Evolutionary conservation across 1,140 invertebrate genomes (phyloP).

Genomic region (Samia ricini): DNA sequence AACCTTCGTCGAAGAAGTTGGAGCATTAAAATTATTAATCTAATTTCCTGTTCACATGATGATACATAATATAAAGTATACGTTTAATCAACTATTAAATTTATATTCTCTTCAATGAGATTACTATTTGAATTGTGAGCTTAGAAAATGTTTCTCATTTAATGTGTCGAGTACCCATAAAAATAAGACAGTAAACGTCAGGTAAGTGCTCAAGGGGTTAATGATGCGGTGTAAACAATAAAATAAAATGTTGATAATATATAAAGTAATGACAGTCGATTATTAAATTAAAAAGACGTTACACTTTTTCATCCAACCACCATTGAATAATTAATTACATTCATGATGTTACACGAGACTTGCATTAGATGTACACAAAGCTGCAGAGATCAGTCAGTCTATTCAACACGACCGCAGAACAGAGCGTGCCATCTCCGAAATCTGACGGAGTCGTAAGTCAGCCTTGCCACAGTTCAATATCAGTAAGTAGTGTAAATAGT

Average conservation of each 20-base stretch:
- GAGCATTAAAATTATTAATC: neutral
- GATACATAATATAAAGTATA: neutral
- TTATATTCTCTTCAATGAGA: neutral
- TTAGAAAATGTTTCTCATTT: neutral
- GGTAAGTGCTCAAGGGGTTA: too few species aligned
- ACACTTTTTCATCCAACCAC: neutral
- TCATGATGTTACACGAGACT: neutral
- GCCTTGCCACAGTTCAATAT: neutral
- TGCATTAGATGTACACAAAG: neutral
- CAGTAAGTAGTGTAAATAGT: neutral
- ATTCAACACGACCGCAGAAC: slow-evolving; percentile 9
- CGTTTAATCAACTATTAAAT: neutral
- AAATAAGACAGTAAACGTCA: too few species aligned
- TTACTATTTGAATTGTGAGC: neutral
- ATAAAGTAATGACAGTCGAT: too few species aligned
- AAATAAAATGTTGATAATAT: too few species aligned
- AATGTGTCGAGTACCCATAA: neutral
- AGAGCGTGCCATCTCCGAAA: slow-evolving; percentile 1
- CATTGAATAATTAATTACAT: neutral
- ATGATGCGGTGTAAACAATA: too few species aligned
- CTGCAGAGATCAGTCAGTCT: slow-evolving; percentile 8
- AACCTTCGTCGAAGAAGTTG: neutral
- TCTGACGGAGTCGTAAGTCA: slow-evolving; percentile 4
- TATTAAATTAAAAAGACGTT: too few species aligned
- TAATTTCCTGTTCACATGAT: neutral